Evolutionary conservation across 2,888 invertebrate species (phyloP), one percentile per base, ranked within the genome.

Genomic region (Acheta domesticus): DNA sequence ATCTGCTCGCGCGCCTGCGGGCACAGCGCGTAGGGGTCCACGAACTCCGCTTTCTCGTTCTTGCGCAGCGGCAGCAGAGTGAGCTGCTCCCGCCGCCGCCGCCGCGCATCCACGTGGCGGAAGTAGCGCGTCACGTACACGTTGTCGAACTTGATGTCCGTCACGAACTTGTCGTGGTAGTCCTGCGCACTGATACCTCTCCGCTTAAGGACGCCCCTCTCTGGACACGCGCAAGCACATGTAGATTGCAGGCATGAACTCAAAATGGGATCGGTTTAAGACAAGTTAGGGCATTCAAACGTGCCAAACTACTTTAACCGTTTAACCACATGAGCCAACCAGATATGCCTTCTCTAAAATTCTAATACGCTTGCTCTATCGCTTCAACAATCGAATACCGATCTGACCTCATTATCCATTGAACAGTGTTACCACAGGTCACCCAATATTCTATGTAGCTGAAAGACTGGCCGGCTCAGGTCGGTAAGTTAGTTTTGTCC

Each of bases 51-150:
- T 80, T 88, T 88, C 85, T 95, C 94, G 85, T 91, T 89, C 87
- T 93, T 95, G 85, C 93, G 95, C 79, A 96, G 84, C 0, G 96
- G 96, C 79, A 96, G 86, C 19, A 96, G 84, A 0, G 90, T 89
- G 75, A 87, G 85, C 83, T 92, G 91, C 1, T 88, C 89, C 16
- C 86, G 85, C 0, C 82, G 83, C 76, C 86, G 89, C 75, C 95
- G 88, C 77, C 92, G 89, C 0, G 87, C 88, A 84, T 96, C 96
- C 78, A 96, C 91, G 83, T 88, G 90, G 79, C 91, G 90, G 84
- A 96, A 96, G 85, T 95, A 94, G 0, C 87, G 85, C 0, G 94
- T 94, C 36, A 96, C 88, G 84, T 95, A 96, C n/a, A 91, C 84
- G 85, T 96, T 96, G 85, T 96, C 96, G 83, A 90, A 91, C 79